Evolutionary conservation across 2,797 vertebrate species (phyloP), one percentile per base, ranked within the genome.

Genomic region (Sebastes minor): DNA sequence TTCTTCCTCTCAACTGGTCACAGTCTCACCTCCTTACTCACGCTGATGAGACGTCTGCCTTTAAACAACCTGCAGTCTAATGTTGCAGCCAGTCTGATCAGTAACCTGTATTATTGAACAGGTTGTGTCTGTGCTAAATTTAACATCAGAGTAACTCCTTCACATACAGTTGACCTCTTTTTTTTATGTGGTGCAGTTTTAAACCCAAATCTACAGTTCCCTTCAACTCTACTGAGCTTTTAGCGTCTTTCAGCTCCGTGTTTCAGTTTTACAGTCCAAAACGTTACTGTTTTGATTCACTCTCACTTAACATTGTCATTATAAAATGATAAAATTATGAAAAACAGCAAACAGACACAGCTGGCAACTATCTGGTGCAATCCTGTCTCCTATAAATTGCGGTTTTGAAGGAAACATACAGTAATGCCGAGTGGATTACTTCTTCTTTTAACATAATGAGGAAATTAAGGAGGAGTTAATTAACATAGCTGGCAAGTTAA

Each of bases 71-170:
- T 66, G 53, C 28, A 23, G 74, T 86, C 74, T 88, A 82, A 85
- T 57, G 84, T 85, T 84, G 72, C 74, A 81, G 74, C 33, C 8
- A 27, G 74, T 70, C 72, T 80, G 73, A 76, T 71, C 62, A 32
- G 65, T 65, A 35, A 63, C 72, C 61, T 91, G 82, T 82, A 87
- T 91, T 81, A 91, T 90, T 90, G 55, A 88, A 83, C 76, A 88
- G 52, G 81, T 80, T 68, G 75, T 78, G 87, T 86, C 82, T 89
- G 82, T 55, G 42, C n/a, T 59, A 59, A 62, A 82, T 85, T 38
- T 30, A 35, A 71, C 63, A 64, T 56, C 70, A 63, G 32, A 10
- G 70, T 68, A 77, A 76, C 49, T 13, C 30, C 2, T 16, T 23
- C 3, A 55, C 28, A 52, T 10, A 28, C 63, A 75, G 14, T 18